A percentile compares a stretch with the other conserved stretches of the same genome.
phyloP scores from a whole-genome alignment of 1,140 invertebrate genomes.

The Halotydeus destructor region DNA sequence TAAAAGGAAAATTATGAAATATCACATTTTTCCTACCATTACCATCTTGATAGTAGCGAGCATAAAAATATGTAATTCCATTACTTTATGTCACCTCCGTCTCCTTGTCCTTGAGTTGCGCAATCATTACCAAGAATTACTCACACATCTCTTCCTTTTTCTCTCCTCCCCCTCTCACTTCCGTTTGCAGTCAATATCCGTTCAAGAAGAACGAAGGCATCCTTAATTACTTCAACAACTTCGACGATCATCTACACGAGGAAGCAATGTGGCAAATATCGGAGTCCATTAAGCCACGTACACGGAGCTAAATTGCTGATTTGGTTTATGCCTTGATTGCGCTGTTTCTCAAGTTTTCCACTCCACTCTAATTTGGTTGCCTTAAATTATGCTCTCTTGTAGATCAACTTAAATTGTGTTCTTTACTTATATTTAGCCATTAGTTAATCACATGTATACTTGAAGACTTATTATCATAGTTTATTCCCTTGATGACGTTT shows the following conservation, averaged over 20 bases:
- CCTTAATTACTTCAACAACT: constrained; percentile 85
- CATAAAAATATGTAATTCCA: not conserved
- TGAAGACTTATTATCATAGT: too few relatives aligned
- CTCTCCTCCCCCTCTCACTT: constrained; percentile 6
- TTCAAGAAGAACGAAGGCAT: constrained; percentile 52
- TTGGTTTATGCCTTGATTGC: too few relatives aligned
- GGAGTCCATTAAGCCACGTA: too few relatives aligned
- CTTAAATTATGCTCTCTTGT: too few relatives aligned
- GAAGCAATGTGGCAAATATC: constrained; percentile 94
- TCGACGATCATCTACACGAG: constrained; percentile 80
- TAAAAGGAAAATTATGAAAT: too few relatives aligned
- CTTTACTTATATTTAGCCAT: too few relatives aligned
- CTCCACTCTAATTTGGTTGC: too few relatives aligned
- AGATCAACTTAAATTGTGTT: too few relatives aligned
- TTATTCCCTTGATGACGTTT: too few relatives aligned
- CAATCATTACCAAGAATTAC: not conserved
- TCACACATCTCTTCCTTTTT: not conserved
- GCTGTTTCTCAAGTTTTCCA: too few relatives aligned
- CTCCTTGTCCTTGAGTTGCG: not conserved
- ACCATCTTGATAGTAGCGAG: not conserved
- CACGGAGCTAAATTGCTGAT: too few relatives aligned
- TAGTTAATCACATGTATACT: too few relatives aligned
- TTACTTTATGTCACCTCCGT: constrained; percentile 5
- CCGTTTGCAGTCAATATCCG: constrained; percentile 17
- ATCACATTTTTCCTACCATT: not conserved